Evolutionary conservation across 2,888 invertebrate species (phyloP), one percentile per base, ranked within the genome.

Genomic region (Cotesia congregata): DNA sequence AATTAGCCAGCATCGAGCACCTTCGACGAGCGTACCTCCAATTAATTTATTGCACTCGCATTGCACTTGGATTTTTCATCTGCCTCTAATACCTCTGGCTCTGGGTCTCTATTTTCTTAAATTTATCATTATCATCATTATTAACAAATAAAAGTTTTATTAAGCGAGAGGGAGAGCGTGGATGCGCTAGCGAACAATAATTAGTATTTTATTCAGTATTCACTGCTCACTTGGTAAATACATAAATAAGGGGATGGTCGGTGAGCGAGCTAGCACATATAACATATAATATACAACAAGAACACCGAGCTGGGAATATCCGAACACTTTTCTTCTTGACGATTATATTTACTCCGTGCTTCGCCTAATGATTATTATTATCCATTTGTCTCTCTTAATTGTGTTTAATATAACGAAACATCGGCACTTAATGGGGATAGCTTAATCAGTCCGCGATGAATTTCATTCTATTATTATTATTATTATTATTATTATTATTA

Each of bases 1-100:
- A 85, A 86, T 86, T 86, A 86, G 84, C 82, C 82, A 80, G 81
- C 80, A 83, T 82, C 82, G 83, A 84, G 82, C 82, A 84, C 81
- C 82, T 82, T 81, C 79, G 77, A 79, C 79, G 80, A 77, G 78
- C 70, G 77, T 74, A 75, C 71, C 78, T 75, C 80, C 83, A 85
- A 87, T 86, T 86, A 86, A 87, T 87, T 80, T 85, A 82, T 82
- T 81, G 82, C 83, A 79, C 79, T 80, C 74, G 77, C 71, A 75
- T 75, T 78, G 81, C 77, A 80, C 79, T 78, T 77, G 67, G 69
- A 77, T 67, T 68, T 39, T 38, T 67, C 64, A 67, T 67, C 59
- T 71, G 67, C 2, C 7, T 12, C 50, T 12, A 50, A 7, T 50
- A 50, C 30, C 3, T 30, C 30, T 30, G 12, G 50, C 50, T 50